Evolutionary conservation across 2,888 invertebrate genomes (phyloP), one percentile per base, ranked within the genome.

Genomic region (Maniola hyperantus): DNA sequence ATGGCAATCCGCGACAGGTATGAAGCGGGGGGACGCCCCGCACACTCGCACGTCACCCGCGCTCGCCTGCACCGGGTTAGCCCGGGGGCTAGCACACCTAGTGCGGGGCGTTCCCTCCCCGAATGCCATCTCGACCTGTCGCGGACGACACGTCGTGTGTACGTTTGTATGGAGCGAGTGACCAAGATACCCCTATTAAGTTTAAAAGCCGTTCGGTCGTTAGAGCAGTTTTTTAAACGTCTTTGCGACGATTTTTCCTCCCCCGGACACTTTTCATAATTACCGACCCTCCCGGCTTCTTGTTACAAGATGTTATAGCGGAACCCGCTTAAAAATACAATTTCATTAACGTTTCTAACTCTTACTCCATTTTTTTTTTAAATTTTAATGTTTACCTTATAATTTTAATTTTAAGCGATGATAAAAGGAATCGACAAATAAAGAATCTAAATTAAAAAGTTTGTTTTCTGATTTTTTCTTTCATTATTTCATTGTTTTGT

Each of bases 231-330:
- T 91, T 91, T 88, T 86, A 84, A 89, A 85, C 84, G 88, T 82
- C 81, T 79, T 78, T 83, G 76, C 81, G 78, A 82, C 83, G 82
- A 85, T 86, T 88, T 89, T 87, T 88, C 85, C 83, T 77, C 82
- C 84, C 87, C 79, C 75, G 84, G 88, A 91, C 91, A 91, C 91
- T 92, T 90, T 91, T 90, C 91, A 89, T 90, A 91, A 91, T 92
- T 90, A 91, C 88, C 82, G 81, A 81, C 77, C 79, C 81, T 80
- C 77, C 78, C 76, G 68, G 72, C 73, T 76, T 76, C 76, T 70
- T 75, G 72, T 86, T 81, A 89, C 87, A 89, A 89, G 90, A 91
- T 89, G 89, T 89, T 87, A 85, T 83, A 83, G 80, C 82, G 79
- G 77, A 76, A 74, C 74, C 74, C 74, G 73, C 70, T 77, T 77